phyloP scores from a whole-genome alignment of 2,113 vertebrate species.

The Emydura subglobosa region DNA sequence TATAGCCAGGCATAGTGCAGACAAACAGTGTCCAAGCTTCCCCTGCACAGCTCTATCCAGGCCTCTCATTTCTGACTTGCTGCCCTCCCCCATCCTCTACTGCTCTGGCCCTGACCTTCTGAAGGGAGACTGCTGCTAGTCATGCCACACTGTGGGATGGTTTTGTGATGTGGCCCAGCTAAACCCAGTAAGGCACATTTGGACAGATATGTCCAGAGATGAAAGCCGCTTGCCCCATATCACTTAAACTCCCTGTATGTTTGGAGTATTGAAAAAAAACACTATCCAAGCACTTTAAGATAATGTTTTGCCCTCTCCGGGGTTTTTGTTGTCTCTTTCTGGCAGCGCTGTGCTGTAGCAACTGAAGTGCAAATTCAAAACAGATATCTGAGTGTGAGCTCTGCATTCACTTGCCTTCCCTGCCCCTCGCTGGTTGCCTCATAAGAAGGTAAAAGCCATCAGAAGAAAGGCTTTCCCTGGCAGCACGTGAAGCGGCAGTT shows the following conservation, averaged over 20 bases:
- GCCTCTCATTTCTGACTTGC: background rate
- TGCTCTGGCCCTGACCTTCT: background rate
- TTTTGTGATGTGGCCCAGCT: no score
- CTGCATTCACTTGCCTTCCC: background rate
- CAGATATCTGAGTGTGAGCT: fast-evolving
- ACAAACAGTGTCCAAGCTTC: background rate
- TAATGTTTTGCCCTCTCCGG: fast-evolving
- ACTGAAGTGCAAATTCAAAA: fast-evolving
- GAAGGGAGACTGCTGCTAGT: no score
- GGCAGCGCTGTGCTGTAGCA: fast-evolving
- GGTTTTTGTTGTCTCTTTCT: fast-evolving
- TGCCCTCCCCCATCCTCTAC: background rate
- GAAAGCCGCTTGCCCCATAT: background rate
- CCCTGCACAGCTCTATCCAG: background rate
- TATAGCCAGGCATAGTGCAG: background rate
- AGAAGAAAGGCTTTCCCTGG: fast-evolving
- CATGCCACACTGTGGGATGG: no score
- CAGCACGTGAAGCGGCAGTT: background rate
- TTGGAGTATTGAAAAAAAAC: background rate
- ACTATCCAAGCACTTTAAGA: background rate
- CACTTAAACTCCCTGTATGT: background rate
- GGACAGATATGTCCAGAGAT: no score
- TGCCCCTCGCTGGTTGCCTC: background rate
- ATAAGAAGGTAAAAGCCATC: fast-evolving
- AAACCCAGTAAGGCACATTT: no score